These are phyloP conservation scores for Dascillus cervinus DNA, from an alignment of 2,888 invertebrate genomes.

Conservation along the genomic window DNA sequence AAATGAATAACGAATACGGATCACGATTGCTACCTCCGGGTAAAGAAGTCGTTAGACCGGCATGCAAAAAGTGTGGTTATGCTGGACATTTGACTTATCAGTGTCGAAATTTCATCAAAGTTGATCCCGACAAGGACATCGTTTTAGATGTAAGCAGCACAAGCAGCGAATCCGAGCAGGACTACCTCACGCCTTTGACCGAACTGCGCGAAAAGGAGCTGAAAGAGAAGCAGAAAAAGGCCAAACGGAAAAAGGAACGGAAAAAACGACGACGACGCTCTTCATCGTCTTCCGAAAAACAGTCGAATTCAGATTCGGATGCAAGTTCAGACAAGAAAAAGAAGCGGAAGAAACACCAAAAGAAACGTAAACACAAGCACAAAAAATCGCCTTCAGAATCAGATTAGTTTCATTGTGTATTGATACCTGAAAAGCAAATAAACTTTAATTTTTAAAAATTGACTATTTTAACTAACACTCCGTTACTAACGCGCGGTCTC, in stretches of 20 bases:
- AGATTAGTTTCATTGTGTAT: too few species aligned
- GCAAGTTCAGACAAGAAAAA: constrained; percentile 21
- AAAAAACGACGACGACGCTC: constrained; percentile 26
- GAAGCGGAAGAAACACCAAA: constrained; percentile 23
- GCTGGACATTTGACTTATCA: constrained; percentile 94
- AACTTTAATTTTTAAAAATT: too few species aligned
- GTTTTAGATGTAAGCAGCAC: constrained; percentile 92
- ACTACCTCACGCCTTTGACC: constrained; percentile 77
- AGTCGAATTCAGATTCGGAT: constrained; percentile 29
- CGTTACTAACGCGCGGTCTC: too few species aligned
- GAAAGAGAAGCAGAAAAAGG: constrained; percentile 58
- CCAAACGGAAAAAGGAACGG: constrained; percentile 52
- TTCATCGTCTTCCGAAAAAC: constrained; percentile 24
- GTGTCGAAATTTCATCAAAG: constrained; percentile 90
- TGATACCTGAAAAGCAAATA: too few species aligned
- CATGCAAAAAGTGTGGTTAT: constrained; percentile 93
- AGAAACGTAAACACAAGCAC: constrained; percentile 8
- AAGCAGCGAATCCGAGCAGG: constrained; percentile 78
- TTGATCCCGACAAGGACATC: constrained; percentile 88
- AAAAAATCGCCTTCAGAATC: too few species aligned
- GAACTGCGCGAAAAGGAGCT: constrained; percentile 72
- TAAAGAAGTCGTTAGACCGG: constrained; percentile 74
- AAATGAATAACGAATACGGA: constrained; percentile 30
- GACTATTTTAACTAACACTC: too few species aligned
- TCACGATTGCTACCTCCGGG: constrained; percentile 48